Base-by-base conservation (phyloP, 2,113 vertebrate species). In the Archocentrus centrarchus region DNA sequence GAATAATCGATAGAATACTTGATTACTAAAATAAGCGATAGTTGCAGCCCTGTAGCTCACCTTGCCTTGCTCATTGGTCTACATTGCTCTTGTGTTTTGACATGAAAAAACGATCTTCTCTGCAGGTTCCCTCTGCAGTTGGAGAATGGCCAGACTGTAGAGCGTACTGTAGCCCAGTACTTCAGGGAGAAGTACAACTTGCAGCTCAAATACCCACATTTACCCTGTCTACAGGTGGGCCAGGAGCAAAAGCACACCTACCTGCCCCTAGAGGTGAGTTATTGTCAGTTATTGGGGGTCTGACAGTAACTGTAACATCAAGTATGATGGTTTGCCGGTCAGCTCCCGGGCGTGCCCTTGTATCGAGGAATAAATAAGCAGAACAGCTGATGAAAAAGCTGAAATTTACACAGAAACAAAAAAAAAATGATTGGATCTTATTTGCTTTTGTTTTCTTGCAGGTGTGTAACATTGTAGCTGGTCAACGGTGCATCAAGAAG, bases 241-340 rank as follows among this genome's bases (percentile, higher is more conserved):
- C 98, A 99, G 92, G 98, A 99, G 87, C 98, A 99, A 95, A 99
- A 99, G 93, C 98, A 99, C 94, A 99, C 98, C 91, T 99, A 99
- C 95, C 96, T 99, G 93, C 98, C 98, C 85, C 96, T 99, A 91
- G 98, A 99, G 97, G 98, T 99, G 96, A 98, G 27, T 27, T 27
- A 27, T 27, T 27, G 27, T 66, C 75, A 47, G 15, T 55, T 39
- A 41, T 30, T 0, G 7, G 6, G 17, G 11, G 7, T 20, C 39
- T 39, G 4, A 20, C 17, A 75, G 50, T 4, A 61, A 83, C 79
- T 15, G 8, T 41, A 58, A 53, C 47, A 75, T 11, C 11, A 77
- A n/a, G n/a, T 32, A 13, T 44, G 24, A 32, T 20, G 27, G 17
- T 53, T 41, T 58, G 27, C n/a, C 5, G 9, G 57, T 7, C 18